Base-by-base conservation (phyloP, 2,888 invertebrate species). In the Lasius fuliginosus region DNA sequence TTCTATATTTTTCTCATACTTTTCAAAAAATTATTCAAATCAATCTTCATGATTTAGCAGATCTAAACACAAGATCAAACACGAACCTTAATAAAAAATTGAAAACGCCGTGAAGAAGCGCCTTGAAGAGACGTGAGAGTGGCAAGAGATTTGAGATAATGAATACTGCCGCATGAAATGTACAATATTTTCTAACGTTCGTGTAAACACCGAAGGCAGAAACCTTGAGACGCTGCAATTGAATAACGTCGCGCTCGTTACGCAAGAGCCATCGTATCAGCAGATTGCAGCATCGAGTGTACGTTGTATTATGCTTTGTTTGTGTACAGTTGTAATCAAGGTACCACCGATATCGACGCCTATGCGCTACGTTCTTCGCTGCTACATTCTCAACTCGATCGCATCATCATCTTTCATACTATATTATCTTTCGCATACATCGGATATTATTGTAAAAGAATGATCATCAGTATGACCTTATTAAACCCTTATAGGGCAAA, bases 171-270 rank as follows among this genome's bases (percentile, higher is more conserved):
- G 40, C 53, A 42, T 18, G 12, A 33, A 42, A 67, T 71, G 76
- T 60, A 75, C 68, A 75, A 86, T 82, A 82, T 86, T 75, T 71
- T 46, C 23, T 46, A 79, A 58, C 33, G 58, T 64, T 73, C 77
- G 77, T 77, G 36, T 77, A 84, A 82, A 73, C 82, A 64, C n/a
- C 81, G 86, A 84, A 53, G 79, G 75, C 58, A 87, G 85, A 85
- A 90, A 88, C 92, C 92, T 92, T 91, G 91, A 89, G 91, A 89
- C 87, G 88, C 58, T 85, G 79, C 86, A 88, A 90, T 89, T 89
- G 89, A 88, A 88, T 88, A 89, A 90, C 83, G 83, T 49, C 84
- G 56, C 53, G 68, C 53, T 58, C 18, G 73, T 90, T 90, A 89
- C 83, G 88, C 77, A 90, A 90, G 86, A 87, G 77, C 69, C 68